Percentiles rank a stretch among this genome's conserved stretches.
phyloP scores from a whole-genome alignment of 2,888 invertebrate genomes.

The Lagria hirta region DNA sequence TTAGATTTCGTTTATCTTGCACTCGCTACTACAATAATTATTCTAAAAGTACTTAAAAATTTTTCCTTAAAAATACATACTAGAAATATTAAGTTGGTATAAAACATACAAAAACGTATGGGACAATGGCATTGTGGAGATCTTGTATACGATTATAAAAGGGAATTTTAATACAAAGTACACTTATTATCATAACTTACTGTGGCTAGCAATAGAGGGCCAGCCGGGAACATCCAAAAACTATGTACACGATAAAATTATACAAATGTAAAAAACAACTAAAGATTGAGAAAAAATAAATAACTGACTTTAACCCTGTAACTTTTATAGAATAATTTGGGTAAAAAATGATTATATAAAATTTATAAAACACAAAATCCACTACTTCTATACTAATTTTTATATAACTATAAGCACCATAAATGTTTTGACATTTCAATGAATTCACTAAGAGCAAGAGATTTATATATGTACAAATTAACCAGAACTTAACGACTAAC shows the following conservation, averaged over 20 bases:
- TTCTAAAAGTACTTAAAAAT: constrained; percentile 22
- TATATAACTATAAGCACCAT: constrained; percentile 49
- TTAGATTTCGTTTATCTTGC: constrained; percentile 24
- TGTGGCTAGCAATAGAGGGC: background rate
- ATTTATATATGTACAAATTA: constrained; percentile 19
- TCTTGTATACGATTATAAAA: constrained; percentile 42
- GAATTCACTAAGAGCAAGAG: constrained; percentile 20
- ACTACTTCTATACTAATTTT: constrained; percentile 38
- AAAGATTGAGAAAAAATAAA: constrained; percentile 36
- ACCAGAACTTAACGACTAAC: constrained; percentile 15
- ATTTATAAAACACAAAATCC: constrained; percentile 46
- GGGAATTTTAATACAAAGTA: constrained; percentile 26
- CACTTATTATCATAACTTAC: constrained; percentile 22
- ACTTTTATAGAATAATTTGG: constrained; percentile 39
- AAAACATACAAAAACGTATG: constrained; percentile 45
- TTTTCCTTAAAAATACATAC: constrained; percentile 26
- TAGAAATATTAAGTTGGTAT: constrained; percentile 41
- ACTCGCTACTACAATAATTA: constrained; percentile 32
- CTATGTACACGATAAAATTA: constrained; percentile 36
- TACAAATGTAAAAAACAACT: constrained; percentile 27
- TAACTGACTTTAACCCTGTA: constrained; percentile 45
- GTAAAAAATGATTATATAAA: constrained; percentile 41
- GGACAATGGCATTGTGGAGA: constrained; percentile 52
- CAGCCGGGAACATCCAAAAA: constrained; percentile 32
- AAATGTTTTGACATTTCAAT: constrained; percentile 48